phyloP scores from a whole-genome alignment of 2,797 vertebrate species.

The Limosa lapponica region DNA sequence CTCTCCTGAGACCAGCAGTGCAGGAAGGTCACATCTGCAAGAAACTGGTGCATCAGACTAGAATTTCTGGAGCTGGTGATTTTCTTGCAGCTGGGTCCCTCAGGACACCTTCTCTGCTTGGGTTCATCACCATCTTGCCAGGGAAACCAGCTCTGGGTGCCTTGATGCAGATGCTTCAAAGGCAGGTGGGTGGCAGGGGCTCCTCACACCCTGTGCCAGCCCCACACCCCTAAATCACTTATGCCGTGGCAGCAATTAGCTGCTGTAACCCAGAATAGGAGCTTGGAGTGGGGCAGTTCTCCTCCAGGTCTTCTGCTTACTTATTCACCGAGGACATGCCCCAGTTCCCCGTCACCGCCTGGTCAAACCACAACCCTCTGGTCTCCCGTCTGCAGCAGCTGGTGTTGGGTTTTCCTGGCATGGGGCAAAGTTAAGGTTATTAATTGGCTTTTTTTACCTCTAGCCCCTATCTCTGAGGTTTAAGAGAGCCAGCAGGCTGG shows the following conservation, averaged over 20 bases:
- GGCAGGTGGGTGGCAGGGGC: neutral
- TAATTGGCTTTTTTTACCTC: neutral
- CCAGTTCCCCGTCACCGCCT: neutral
- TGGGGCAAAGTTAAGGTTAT: neutral
- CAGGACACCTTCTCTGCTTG: neutral
- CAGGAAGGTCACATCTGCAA: slow-evolving; percentile 41
- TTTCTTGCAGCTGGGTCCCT: slow-evolving; percentile 13
- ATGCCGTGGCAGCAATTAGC: neutral
- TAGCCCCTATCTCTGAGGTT: neutral
- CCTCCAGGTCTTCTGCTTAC: neutral
- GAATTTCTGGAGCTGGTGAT: slow-evolving; percentile 51
- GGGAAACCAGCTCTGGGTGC: slow-evolving; percentile 10
- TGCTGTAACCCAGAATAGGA: neutral
- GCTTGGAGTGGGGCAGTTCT: neutral
- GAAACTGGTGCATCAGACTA: neutral
- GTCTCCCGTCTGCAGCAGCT: neutral
- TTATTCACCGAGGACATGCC: neutral
- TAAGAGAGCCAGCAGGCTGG: neutral
- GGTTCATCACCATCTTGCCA: slow-evolving; percentile 37
- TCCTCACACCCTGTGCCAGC: neutral
- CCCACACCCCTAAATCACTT: neutral
- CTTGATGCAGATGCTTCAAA: neutral
- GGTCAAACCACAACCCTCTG: neutral
- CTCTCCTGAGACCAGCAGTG: slow-evolving; percentile 18
- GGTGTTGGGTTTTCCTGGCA: neutral